Percentiles rank a stretch among this genome's conserved stretches.
phyloP scores from a whole-genome alignment of 1,140 invertebrate genomes.

The Chionoecetes opilio region DNA sequence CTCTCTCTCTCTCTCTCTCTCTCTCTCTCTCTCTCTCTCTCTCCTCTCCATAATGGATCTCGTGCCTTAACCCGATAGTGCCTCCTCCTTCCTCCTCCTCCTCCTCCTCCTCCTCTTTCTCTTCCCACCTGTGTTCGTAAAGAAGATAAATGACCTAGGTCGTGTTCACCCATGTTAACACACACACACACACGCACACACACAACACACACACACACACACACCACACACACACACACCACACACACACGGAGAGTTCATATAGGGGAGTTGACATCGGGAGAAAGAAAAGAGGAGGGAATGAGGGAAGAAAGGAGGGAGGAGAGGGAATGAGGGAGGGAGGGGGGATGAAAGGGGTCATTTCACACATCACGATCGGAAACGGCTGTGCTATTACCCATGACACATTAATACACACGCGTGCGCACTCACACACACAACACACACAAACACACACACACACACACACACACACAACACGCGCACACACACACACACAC shows the following conservation, averaged over 20 bases:
- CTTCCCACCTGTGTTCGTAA: not conserved
- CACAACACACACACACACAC: slow-evolving; percentile 22
- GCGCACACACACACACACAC: no score
- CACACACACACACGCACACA: slow-evolving; percentile 11
- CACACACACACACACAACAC: no score
- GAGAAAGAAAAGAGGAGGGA: not conserved
- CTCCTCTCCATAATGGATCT: not conserved
- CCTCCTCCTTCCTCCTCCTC: slow-evolving; percentile 10
- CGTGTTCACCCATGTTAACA: not conserved
- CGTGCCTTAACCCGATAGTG: not conserved
- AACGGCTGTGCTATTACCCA: not conserved
- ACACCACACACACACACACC: slow-evolving; percentile 12
- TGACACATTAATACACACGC: not conserved
- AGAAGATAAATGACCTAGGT: not conserved
- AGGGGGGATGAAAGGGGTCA: not conserved
- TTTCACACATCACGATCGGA: not conserved
- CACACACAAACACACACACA: not conserved
- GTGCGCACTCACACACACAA: not conserved
- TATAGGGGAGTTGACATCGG: not conserved
- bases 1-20: slow-evolving; percentile 27
- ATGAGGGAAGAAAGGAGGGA: not conserved
- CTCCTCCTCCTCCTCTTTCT: not conserved
- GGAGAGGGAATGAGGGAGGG: not conserved
- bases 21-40: slow-evolving; percentile 27
- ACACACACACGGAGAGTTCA: not conserved